Percentiles rank a stretch among this genome's conserved stretches.
Evolutionary conservation across 2,797 vertebrate genomes (phyloP).

Genomic region (Chaunax sp.): DNA sequence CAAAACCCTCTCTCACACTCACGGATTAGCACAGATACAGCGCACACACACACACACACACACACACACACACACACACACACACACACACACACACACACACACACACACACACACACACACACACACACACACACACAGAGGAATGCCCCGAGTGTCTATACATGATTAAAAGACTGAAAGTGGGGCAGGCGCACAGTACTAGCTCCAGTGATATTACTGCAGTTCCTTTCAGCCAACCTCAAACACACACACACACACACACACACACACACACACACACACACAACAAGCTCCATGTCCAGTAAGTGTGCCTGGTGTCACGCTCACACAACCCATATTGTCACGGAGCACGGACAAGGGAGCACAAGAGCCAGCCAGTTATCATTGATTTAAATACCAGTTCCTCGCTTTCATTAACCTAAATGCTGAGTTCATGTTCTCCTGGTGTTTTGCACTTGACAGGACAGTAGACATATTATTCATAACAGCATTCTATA

Average conservation of each 20-base stretch:
- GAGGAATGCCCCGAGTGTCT: constrained; percentile 65
- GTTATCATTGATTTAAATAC: constrained; percentile 42
- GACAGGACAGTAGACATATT: constrained; percentile 19
- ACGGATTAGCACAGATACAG: constrained; percentile 47
- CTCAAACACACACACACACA: constrained; percentile 23
- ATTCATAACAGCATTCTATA: constrained; percentile 6
- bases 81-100: constrained; percentile 18
- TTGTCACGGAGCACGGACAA: constrained; percentile 20
- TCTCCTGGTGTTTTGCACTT: constrained; percentile 32
- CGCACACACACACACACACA: background rate
- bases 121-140: constrained; percentile 19
- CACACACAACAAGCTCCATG: constrained; percentile 20
- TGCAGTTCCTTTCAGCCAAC: constrained; percentile 55
- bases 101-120: constrained; percentile 3
- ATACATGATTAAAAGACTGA: constrained; percentile 78
- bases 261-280: constrained; percentile 27
- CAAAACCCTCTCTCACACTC: constrained; percentile 41
- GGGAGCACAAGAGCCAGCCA: constrained; percentile 24
- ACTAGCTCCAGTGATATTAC: constrained; percentile 61
- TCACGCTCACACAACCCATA: constrained; percentile 6
- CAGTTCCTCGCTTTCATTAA: constrained; percentile 11
- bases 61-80: constrained; percentile 6
- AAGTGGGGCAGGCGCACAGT: constrained; percentile 74
- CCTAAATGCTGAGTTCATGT: constrained; percentile 9
- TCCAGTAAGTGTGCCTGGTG: constrained; percentile 30